Base-by-base conservation (phyloP, 2,797 vertebrate genomes). In the Leptoclinus maculatus region DNA sequence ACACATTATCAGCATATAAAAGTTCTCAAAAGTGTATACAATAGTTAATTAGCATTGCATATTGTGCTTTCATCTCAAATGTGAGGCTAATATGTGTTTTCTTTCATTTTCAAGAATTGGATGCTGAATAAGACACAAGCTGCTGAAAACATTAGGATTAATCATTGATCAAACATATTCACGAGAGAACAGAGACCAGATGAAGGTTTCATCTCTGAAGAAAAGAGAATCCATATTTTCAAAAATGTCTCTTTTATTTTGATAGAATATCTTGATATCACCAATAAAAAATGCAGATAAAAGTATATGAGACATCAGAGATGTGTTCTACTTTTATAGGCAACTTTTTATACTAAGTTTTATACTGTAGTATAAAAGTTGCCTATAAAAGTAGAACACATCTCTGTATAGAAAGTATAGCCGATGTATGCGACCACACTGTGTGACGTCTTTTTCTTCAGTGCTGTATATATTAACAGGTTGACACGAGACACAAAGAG, bases 271-370 rank as follows among this genome's bases (percentile, higher is more conserved):
- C 21, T 62, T 64, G 49, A 51, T 11, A 51, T 2, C 9, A 5
- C 34, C 74, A 53, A 25, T 76, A 34, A 51, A 51, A 49, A 68
- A 68, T 21, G 45, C 19, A 29, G 4, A 54, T 38, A 12, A 68
- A 51, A 67, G 65, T 38, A 49, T 39, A 66, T 2, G 9, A 73
- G 71, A 29, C 60, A 54, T 64, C 25, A 19, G 47, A 64, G 47
- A 56, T 32, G 5, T 2, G 13, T 12, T 65, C 38, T 65, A 8
- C 38, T 65, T 70, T 43, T n/a, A 64, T 23, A 14, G n/a, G 36
- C n/a, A 1, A 62, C 12, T 9, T 62, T 39, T 62, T 62, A 39
- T 62, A 23, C 49, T 2, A n/a, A 34, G 4, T 62, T 39, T 62
- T 62, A 39, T 62, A 23, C 49, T 4, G 10, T 2, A 2, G 49